Percentiles rank a stretch among this genome's conserved stretches.
These are phyloP conservation scores for Entosphenus tridentatus DNA, from an alignment of 2,113 vertebrate genomes.

Conservation along the genomic window DNA sequence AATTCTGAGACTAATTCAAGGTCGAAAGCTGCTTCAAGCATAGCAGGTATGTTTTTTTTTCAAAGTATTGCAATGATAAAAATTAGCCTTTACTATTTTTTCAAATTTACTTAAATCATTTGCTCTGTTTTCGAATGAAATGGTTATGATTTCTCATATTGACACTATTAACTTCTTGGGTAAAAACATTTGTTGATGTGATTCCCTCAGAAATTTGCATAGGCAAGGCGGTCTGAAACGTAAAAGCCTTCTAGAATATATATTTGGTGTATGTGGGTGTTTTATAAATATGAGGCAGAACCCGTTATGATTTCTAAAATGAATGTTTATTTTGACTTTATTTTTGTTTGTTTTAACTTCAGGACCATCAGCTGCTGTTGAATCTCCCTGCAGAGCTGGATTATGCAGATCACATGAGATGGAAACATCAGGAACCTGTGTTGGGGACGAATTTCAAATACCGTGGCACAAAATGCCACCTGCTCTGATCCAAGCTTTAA, in stretches of 20 bases:
- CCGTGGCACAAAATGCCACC: neutral
- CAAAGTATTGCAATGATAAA: neutral
- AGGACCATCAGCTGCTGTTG: no score
- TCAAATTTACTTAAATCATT: conserved; percentile 3
- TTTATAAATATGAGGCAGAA: conserved; percentile 5
- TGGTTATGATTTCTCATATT: conserved; percentile 1
- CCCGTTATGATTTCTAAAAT: neutral
- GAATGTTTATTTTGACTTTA: neutral
- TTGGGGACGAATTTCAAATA: conserved; percentile 6
- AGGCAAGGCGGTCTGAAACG: neutral
- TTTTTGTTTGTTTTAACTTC: no score
- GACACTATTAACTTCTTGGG: conserved; percentile 1
- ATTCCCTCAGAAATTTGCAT: neutral
- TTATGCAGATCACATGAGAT: no score
- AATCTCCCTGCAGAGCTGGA: no score
- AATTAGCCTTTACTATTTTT: neutral
- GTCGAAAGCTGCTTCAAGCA: neutral
- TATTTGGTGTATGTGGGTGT: conserved; percentile 6
- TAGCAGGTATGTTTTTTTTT: conserved; percentile 6
- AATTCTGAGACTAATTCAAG: conserved; percentile 8
- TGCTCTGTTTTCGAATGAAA: neutral
- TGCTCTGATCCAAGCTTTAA: no score
- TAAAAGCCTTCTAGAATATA: conserved; percentile 7
- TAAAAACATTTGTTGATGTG: neutral
- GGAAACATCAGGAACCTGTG: no score